Percentiles rank a stretch among this genome's conserved stretches.
phyloP scores from a whole-genome alignment of 2,888 invertebrate species.

The Pandemis heparana region DNA sequence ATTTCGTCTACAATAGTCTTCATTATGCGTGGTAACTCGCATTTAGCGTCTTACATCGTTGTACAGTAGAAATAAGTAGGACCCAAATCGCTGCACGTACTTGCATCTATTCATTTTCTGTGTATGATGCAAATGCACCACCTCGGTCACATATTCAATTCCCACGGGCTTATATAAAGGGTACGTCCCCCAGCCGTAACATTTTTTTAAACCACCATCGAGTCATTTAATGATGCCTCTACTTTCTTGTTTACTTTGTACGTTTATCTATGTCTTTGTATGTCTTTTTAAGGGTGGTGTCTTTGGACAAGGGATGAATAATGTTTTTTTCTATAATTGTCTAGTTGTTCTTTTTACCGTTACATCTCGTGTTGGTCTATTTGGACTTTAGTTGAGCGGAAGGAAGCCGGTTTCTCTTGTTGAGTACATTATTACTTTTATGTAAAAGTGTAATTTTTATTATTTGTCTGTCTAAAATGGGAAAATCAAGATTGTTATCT shows the following conservation, averaged over 20 bases:
- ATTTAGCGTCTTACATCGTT: no score
- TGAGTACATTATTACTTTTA: conserved; percentile 10
- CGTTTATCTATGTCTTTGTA: conserved; percentile 76
- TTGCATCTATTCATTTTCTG: conserved; percentile 34
- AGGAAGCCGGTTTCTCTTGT: conserved; percentile 37
- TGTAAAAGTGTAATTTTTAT: neutral
- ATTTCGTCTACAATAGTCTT: no score
- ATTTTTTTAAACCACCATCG: conserved; percentile 63
- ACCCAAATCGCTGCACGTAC: conserved; percentile 35
- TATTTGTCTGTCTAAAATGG: neutral
- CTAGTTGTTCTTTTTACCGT: conserved; percentile 62
- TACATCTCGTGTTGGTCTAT: conserved; percentile 57
- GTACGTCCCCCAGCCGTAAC: conserved; percentile 55
- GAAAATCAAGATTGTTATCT: neutral
- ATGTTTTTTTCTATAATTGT: conserved; percentile 66
- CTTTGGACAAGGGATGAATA: conserved; percentile 76
- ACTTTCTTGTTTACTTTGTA: conserved; percentile 77
- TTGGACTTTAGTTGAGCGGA: conserved; percentile 35
- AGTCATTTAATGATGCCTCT: conserved; percentile 77
- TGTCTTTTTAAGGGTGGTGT: conserved; percentile 66
- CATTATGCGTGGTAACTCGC: no score
- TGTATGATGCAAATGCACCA: conserved; percentile 58
- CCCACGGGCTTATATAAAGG: conserved; percentile 61
- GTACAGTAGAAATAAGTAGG: conserved; percentile 15
- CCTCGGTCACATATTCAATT: conserved; percentile 49